These are phyloP conservation scores for Helobdella robusta DNA, from an alignment of 2,888 invertebrate species.

Conservation along the genomic window DNA sequence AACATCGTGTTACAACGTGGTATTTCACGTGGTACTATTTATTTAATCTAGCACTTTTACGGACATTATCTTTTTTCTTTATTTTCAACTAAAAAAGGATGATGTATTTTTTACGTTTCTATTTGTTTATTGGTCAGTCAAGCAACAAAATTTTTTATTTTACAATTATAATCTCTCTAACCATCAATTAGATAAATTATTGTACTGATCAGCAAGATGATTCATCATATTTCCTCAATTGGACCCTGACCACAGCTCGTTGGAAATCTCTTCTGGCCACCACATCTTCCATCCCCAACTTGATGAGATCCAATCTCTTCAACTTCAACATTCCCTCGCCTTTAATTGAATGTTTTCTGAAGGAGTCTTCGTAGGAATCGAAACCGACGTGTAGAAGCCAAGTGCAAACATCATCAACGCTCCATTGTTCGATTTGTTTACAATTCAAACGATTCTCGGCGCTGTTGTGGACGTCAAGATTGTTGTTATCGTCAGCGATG, in stretches of 20 bases:
- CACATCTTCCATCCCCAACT: background rate
- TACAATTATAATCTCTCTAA: no score
- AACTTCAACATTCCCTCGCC: slow-evolving; percentile 2
- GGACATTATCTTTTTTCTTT: no score
- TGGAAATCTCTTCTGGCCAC: slow-evolving; percentile 19
- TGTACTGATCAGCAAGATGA: no score
- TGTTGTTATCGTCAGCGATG: background rate
- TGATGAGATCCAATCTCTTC: slow-evolving; percentile 13
- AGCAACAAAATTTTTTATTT: no score
- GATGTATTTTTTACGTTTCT: no score
- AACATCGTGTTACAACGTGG: no score
- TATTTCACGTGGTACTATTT: no score
- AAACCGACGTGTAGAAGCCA: slow-evolving; percentile 4
- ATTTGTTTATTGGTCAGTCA: no score
- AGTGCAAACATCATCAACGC: background rate
- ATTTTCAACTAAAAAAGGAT: no score
- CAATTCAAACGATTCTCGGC: background rate
- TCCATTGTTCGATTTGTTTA: background rate
- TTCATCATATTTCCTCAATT: background rate
- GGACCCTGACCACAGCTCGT: slow-evolving; percentile 13
- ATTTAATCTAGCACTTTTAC: no score
- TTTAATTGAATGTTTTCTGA: background rate
- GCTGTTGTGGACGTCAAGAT: background rate
- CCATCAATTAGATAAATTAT: no score
- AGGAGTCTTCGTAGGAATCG: background rate